Evolutionary conservation across 2,113 vertebrate genomes (phyloP), one percentile per base, ranked within the genome.

Genomic region (Pelecanoides urinatrix): DNA sequence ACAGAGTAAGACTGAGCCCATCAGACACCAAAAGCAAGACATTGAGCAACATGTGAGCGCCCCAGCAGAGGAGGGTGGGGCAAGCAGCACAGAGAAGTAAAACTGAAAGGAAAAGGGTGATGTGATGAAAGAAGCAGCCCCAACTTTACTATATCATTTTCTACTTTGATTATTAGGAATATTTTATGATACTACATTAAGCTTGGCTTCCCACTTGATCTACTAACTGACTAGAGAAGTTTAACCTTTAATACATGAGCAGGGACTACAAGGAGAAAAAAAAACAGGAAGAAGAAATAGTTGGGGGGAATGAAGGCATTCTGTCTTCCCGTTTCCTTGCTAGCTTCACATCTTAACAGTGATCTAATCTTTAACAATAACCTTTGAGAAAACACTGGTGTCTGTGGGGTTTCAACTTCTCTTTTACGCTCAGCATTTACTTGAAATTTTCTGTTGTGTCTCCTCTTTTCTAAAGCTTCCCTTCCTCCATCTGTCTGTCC

Each of bases 31-130:
- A 55, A n/a, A 65, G 47, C 16, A 52, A 62, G 68, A n/a, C 42
- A 65, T 14, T 53, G 36, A 66, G 95, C 65, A 90, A 92, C 21
- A 72, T 0, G 17, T 15, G 65, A 74, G 34, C 58, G 73, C 10
- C 34, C 13, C 79, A 47, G 34, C 26, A 59, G 50, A 49, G 56
- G 22, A 94, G 67, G 81, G 82, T 68, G 84, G 86, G 40, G 93
- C 87, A 94, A 90, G 58, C 38, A 32, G 38, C 30, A 89, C 27
- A 38, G 23, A 25, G 53, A 86, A 79, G 61, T n/a, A 94, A 92
- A 97, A 96, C 87, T 59, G 77, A 96, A 96, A 92, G 79, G 32
- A 76, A 93, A 86, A 70, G 40, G 23, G 58, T 25, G 13, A 81
- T 16, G 30, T 9, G 50, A 88, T 1, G 2, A 71, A 78, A 76